Conservation (phyloP, 2,888 invertebrate species). For the Idaea straminata region DNA sequence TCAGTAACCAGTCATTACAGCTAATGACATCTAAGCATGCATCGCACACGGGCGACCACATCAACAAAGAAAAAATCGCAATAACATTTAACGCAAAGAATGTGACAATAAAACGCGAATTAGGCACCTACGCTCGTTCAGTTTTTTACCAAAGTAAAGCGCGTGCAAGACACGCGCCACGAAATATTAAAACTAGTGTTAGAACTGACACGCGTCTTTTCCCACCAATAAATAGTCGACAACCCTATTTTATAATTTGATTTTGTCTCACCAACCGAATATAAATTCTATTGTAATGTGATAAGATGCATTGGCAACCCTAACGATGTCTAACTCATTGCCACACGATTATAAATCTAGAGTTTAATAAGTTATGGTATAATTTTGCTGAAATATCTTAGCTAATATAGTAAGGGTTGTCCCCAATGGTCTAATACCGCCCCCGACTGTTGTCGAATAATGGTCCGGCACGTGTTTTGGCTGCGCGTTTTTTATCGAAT, state of each 20-base stretch:
- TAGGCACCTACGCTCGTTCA: conserved; percentile 53
- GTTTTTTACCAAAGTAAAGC: conserved; percentile 75
- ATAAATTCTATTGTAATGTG: conserved; percentile 14
- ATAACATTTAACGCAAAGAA: conserved; percentile 74
- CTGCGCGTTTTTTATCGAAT: conserved; percentile 71
- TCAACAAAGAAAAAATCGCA: conserved; percentile 47
- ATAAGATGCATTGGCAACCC: conserved; percentile 18
- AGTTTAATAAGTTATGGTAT: conserved; percentile 30
- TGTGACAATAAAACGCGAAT: conserved; percentile 76
- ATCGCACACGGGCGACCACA: conserved; percentile 54
- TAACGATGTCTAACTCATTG: not conserved
- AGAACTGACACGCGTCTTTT: conserved; percentile 78
- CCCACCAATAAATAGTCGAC: conserved; percentile 78
- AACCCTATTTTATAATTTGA: conserved; percentile 52
- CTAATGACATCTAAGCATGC: conserved; percentile 56
- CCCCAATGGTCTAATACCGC: conserved; percentile 70
- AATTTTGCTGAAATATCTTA: conserved; percentile 23
- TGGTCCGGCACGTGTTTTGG: conserved; percentile 68
- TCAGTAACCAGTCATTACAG: conserved; percentile 56
- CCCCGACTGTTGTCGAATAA: conserved; percentile 79
- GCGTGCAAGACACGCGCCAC: conserved; percentile 67
- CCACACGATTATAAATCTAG: conserved; percentile 20
- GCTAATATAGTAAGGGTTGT: conserved; percentile 65
- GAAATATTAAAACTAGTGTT: conserved; percentile 80
- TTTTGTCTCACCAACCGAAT: conserved; percentile 21